Evolutionary conservation across 2,888 invertebrate genomes (phyloP).

Genomic region (Belgica antarctica): DNA sequence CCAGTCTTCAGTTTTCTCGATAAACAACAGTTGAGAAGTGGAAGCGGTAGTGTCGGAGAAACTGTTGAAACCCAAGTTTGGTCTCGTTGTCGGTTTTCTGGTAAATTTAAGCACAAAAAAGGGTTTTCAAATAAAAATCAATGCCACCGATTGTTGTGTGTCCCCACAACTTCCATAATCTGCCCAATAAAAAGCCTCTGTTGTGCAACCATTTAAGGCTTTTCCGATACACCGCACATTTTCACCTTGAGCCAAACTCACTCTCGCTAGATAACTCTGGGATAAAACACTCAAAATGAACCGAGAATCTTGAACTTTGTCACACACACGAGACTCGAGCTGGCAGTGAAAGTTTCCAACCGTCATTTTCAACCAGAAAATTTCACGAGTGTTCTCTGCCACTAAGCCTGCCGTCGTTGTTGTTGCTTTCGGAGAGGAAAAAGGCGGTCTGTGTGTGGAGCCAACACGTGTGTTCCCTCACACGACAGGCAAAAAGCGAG

Average conservation of each 20-base stretch:
- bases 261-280: background rate
- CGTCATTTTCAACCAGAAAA: conserved; percentile 22
- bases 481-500: background rate
- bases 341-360: conserved; percentile 13
- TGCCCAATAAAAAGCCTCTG: background rate
- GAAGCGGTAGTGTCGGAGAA: background rate
- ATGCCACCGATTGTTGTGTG: conserved; percentile 21
- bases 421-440: conserved; percentile 8
- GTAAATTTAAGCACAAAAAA: conserved; percentile 24
- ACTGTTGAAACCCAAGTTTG: conserved; percentile 15
- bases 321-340: no score
- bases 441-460: conserved; percentile 40
- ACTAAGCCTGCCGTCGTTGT: conserved; percentile 18
- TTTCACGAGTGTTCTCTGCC: conserved; percentile 7
- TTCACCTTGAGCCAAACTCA: no score
- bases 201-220: background rate
- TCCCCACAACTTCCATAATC: conserved; percentile 14
- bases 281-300: background rate
- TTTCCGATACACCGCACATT: no score
- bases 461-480: conserved; percentile 36
- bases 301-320: no score
- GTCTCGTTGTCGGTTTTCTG: conserved; percentile 24
- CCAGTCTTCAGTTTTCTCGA: background rate
- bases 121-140: conserved; percentile 31
- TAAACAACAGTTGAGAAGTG: no score